These are phyloP conservation scores for Proteles cristata DNA, from an alignment of 2,113 vertebrate genomes.

Conservation along the genomic window DNA sequence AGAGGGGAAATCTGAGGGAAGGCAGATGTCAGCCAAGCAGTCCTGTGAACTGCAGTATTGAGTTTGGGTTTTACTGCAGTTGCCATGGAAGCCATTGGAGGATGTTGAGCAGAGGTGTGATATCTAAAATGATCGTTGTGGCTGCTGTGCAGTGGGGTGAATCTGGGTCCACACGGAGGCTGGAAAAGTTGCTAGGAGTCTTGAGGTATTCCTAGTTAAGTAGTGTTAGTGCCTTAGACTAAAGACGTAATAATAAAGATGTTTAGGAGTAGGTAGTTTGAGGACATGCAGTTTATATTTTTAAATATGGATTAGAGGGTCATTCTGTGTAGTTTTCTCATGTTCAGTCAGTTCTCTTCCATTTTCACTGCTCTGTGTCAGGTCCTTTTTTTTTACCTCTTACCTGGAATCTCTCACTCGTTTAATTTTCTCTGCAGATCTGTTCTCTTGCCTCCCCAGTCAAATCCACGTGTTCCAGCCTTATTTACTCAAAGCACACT, in stretches of 20 bases:
- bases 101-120: background rate
- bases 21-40: background rate
- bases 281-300: background rate
- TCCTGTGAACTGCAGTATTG: background rate
- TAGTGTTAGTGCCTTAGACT: background rate
- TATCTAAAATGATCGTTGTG: background rate
- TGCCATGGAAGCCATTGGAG: background rate
- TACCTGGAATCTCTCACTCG: background rate
- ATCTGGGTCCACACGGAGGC: background rate
- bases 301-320: background rate
- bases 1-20: background rate
- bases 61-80: background rate
- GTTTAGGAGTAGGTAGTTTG: background rate
- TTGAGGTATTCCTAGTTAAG: background rate
- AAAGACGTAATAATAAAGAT: background rate
- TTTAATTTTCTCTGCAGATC: background rate
- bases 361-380: background rate
- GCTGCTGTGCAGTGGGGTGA: background rate
- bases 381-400: background rate
- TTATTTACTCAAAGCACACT: background rate
- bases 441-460: background rate
- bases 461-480: background rate
- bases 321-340: background rate
- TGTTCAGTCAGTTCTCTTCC: background rate
- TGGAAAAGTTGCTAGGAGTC: background rate